Evolutionary conservation across 2,113 vertebrate species (phyloP), one percentile per base, ranked within the genome.

Genomic region (Tricholaema leucomelas): DNA sequence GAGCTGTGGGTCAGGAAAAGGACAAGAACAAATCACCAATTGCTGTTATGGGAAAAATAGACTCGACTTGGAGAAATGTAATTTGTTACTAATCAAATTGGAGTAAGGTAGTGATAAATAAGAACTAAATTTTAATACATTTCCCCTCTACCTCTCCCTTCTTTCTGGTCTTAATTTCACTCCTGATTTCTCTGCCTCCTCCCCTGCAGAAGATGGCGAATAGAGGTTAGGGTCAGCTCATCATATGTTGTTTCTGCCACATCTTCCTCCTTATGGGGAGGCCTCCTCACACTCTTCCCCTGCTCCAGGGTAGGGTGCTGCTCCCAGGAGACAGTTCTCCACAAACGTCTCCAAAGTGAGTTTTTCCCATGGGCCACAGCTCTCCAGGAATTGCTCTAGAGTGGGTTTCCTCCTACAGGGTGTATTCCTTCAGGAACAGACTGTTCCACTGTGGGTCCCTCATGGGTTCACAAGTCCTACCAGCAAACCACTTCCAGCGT

Each of bases 151-250:
- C 5, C 15, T 6, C 24, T 69, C 36, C 65, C 24, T 42, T 86
- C 36, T 59, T 69, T 14, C 5, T 11, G 42, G 12, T 14, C 42
- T 75, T 24, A 70, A 19, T 35, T 87, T 75, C 21, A 79, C 30
- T 75, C 33, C 20, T 9, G 2, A 24, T 42, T 71, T 71, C 38
- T 61, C 33, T 55, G 12, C 31, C 10, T 27, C 17, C 18, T 4
- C 17, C 1, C 15, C 10, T 0, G 33, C 1, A 2, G 25, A 0
- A 1, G 25, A 36, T 8, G 2, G 9, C 12, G 15, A 82, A n/a
- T 35, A 20, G 25, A 3, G 2, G 9, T 2, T 30, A 5, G 21
- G 12, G 30, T n/a, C 28, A 55, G 33, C 4, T 72, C 27, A 78
- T 17, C 46, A 50, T 14, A 56, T 0, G 0, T 8, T 38, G 23